Evolutionary conservation across 2,113 vertebrate species (phyloP).

Genomic region (Hypomesus transpacificus): DNA sequence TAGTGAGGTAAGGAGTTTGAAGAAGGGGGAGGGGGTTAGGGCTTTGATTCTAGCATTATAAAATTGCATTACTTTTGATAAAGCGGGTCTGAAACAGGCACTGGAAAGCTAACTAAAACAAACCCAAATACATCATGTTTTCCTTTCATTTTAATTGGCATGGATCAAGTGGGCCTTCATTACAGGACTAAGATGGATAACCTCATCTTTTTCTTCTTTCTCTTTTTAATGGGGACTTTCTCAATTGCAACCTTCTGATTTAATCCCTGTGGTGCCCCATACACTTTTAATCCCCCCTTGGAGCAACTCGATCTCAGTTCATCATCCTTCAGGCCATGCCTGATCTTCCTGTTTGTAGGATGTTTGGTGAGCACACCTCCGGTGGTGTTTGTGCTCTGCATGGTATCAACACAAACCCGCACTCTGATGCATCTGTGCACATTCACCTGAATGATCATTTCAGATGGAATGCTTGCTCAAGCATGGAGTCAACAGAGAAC

Average conservation of each 20-base stretch:
- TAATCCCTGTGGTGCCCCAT: conserved; percentile 57
- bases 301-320: conserved; percentile 40
- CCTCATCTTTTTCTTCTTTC: conserved; percentile 42
- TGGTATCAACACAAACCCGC: background rate
- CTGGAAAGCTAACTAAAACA: conserved; percentile 47
- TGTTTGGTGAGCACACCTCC: conserved; percentile 11
- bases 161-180: conserved; percentile 63
- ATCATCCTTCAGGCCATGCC: conserved; percentile 39
- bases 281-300: conserved; percentile 53
- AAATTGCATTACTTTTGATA: conserved; percentile 31
- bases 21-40: conserved; percentile 1
- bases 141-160: conserved; percentile 52
- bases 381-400: conserved; percentile 37
- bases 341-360: conserved; percentile 30
- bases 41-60: conserved; percentile 15
- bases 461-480: too few relatives aligned
- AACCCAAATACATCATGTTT: conserved; percentile 51
- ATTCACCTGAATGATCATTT: too few relatives aligned
- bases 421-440: conserved; percentile 31
- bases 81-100: background rate
- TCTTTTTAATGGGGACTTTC: conserved; percentile 61
- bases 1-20: background rate
- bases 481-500: too few relatives aligned
- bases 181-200: conserved; percentile 63
- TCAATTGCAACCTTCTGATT: conserved; percentile 40